Evolutionary conservation across 2,888 invertebrate genomes (phyloP).

Genomic region (Torymus tubicola): DNA sequence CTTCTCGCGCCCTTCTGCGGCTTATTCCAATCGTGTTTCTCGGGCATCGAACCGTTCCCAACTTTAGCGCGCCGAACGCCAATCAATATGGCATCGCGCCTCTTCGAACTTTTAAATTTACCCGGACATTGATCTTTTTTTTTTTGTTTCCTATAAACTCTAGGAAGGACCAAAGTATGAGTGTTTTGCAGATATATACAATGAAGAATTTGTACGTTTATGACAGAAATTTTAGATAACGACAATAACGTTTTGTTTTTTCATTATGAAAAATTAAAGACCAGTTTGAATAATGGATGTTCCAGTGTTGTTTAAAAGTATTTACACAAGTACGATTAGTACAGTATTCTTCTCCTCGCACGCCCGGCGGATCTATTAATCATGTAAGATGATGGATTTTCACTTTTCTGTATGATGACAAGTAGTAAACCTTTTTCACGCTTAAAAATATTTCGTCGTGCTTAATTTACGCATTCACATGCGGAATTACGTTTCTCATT

Average conservation of each 20-base stretch:
- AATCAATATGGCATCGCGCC: slow-evolving; percentile 64
- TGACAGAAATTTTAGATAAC: neutral
- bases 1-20: slow-evolving; percentile 61
- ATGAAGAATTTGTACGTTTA: neutral
- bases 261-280: slow-evolving; percentile 15
- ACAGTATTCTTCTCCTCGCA: slow-evolving; percentile 34
- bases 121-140: neutral
- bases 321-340: slow-evolving; percentile 44
- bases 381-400: slow-evolving; percentile 51
- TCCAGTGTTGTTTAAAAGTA: slow-evolving; percentile 37
- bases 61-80: slow-evolving; percentile 56
- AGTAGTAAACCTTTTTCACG: slow-evolving; percentile 47
- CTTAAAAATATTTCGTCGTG: slow-evolving; percentile 32
- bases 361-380: slow-evolving; percentile 43
- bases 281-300: slow-evolving; percentile 42
- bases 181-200: neutral
- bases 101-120: slow-evolving; percentile 45
- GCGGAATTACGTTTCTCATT: neutral
- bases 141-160: neutral
- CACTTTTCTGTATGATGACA: slow-evolving; percentile 55
- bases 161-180: too few species aligned
- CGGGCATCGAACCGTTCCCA: slow-evolving; percentile 66
- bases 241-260: neutral
- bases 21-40: slow-evolving; percentile 69
- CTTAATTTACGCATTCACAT: slow-evolving; percentile 7